phyloP scores from a whole-genome alignment of 1,140 invertebrate genomes.

The Lerema accius region DNA sequence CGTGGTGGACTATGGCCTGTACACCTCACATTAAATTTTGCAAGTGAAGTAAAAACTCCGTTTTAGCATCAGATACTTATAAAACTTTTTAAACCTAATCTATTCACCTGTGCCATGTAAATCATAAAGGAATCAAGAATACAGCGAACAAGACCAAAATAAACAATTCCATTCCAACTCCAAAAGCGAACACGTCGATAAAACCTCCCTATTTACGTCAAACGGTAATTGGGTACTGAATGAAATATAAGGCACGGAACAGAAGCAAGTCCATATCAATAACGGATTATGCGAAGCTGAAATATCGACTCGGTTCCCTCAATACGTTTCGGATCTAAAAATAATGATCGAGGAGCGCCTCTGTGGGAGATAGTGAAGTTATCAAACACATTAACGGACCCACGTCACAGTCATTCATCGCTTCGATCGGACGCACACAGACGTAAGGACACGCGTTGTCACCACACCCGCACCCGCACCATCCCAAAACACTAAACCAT shows the following conservation, averaged over 20 bases:
- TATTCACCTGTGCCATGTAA: too few relatives aligned
- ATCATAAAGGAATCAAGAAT: too few relatives aligned
- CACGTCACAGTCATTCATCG: conserved; percentile 77
- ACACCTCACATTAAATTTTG: too few relatives aligned
- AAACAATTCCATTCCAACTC: conserved; percentile 2
- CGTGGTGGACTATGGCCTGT: too few relatives aligned
- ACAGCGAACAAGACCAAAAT: too few relatives aligned
- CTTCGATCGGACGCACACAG: conserved; percentile 72
- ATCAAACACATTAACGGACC: conserved; percentile 69
- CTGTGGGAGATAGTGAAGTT: conserved; percentile 55
- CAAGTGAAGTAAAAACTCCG: too few relatives aligned
- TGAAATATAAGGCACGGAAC: conserved; percentile 4
- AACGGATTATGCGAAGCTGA: conserved; percentile 7
- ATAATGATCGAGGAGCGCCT: conserved; percentile 59
- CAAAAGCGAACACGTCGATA: not conserved
- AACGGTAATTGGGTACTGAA: not conserved
- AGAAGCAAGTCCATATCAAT: conserved; percentile 1
- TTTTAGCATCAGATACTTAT: too few relatives aligned
- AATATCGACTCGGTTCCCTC: conserved; percentile 43
- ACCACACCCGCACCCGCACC: conserved; percentile 40
- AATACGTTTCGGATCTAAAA: conserved; percentile 61
- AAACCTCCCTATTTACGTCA: not conserved
- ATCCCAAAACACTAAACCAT: conserved; percentile 26
- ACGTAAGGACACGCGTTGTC: conserved; percentile 39
- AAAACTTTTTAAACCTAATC: too few relatives aligned